phyloP scores from a whole-genome alignment of 2,113 vertebrate species.

The Phaetusa simplex region DNA sequence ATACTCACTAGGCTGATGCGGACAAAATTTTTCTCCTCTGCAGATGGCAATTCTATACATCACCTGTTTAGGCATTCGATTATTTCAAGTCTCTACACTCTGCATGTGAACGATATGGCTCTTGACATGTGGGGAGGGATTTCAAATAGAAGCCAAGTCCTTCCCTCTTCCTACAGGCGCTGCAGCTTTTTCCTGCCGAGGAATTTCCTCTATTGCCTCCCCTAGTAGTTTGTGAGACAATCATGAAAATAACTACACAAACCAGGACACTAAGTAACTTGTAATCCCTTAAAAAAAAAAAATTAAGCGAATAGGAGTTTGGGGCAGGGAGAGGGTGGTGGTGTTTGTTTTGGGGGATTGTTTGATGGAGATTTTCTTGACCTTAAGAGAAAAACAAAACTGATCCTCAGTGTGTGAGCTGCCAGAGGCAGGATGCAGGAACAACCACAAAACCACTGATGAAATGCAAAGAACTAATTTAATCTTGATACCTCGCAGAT shows the following conservation, averaged over 20 bases:
- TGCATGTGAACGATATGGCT: rapidly evolving
- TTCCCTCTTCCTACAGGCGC: neutral
- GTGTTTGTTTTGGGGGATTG: neutral
- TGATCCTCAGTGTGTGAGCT: neutral
- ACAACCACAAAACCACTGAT: neutral
- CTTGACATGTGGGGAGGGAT: neutral
- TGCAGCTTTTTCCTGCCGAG: neutral
- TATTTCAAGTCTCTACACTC: neutral
- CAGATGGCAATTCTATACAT: neutral
- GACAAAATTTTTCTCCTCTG: neutral
- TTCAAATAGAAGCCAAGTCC: neutral
- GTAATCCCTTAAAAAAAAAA: neutral
- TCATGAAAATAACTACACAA: neutral
- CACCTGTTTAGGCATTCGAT: neutral
- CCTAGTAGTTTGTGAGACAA: neutral
- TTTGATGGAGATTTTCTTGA: neutral
- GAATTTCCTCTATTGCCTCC: neutral
- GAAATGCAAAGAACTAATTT: neutral
- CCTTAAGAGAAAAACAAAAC: neutral
- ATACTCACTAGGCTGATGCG: rapidly evolving
- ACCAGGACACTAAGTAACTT: neutral
- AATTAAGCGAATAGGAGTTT: neutral
- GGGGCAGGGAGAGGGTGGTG: too few relatives aligned
- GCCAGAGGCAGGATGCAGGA: neutral
- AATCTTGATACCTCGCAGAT: neutral